A percentile compares a stretch with the other conserved stretches of the same genome.
Conservation (phyloP, 2,113 vertebrate genomes). For the Numida meleagris region DNA sequence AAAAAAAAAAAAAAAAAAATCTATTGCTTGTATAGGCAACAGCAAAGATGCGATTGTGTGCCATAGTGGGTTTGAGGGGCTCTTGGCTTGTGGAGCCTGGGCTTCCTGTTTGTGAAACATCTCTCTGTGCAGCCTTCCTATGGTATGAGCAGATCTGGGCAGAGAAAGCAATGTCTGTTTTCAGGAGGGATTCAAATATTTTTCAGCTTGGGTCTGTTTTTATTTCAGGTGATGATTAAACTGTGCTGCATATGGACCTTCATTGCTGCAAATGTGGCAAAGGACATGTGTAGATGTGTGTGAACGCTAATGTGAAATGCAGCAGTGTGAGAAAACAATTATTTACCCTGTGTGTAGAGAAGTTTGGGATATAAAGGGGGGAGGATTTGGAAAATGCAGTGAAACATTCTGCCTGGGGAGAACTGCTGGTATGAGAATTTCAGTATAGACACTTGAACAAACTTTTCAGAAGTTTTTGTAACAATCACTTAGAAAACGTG, state of each 20-base stretch:
- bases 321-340: neutral
- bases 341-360: neutral
- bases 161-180: neutral
- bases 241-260: neutral
- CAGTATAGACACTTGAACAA: neutral
- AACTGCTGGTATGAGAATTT: neutral
- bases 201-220: neutral
- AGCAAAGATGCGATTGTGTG: slow-evolving; percentile 16
- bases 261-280: neutral
- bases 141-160: neutral
- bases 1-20: neutral
- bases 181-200: neutral
- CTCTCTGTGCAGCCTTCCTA: neutral
- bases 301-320: neutral
- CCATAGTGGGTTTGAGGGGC: neutral
- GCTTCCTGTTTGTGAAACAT: slow-evolving; percentile 15
- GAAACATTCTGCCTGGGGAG: neutral
- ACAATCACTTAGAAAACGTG: neutral
- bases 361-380: neutral
- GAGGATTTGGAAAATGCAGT: neutral
- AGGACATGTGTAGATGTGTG: neutral
- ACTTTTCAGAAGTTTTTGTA: neutral
- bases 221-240: slow-evolving; percentile 1
- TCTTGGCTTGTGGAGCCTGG: neutral
- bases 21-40: neutral